Percentiles rank a stretch among this genome's conserved stretches.
Conservation (phyloP, 2,888 invertebrate genomes). For the Acanthococcus lagerstroemiae region DNA sequence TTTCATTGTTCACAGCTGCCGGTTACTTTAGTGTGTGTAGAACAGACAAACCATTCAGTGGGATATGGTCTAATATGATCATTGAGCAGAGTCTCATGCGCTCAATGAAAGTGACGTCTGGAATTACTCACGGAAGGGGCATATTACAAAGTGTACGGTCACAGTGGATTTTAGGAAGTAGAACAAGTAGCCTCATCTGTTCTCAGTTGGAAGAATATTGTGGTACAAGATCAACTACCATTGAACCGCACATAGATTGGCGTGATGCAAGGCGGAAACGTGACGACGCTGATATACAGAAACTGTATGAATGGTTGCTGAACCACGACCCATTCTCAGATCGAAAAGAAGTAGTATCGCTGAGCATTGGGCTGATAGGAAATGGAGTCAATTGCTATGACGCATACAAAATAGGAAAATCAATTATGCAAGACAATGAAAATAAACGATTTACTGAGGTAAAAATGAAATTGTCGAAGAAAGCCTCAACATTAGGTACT, state of each 20-base stretch:
- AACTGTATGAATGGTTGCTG: background rate
- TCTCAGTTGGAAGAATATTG: too few relatives aligned
- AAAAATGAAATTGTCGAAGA: too few relatives aligned
- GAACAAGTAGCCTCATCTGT: too few relatives aligned
- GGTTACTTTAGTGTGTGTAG: slow-evolving; percentile 33
- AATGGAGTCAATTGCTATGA: too few relatives aligned
- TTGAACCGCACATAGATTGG: slow-evolving; percentile 39
- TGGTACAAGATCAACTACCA: too few relatives aligned
- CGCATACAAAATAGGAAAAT: too few relatives aligned
- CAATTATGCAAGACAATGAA: too few relatives aligned
- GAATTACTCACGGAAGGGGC: slow-evolving; percentile 38
- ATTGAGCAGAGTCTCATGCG: slow-evolving; percentile 40
- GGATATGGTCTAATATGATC: slow-evolving; percentile 34
- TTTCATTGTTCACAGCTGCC: slow-evolving; percentile 34
- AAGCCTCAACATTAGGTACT: too few relatives aligned
- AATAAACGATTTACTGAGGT: too few relatives aligned
- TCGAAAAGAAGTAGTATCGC: too few relatives aligned
- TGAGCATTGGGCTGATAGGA: too few relatives aligned
- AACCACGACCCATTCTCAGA: slow-evolving; percentile 4
- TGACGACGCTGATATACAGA: background rate
- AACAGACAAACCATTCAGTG: slow-evolving; percentile 31
- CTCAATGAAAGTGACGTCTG: slow-evolving; percentile 37
- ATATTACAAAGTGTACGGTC: slow-evolving; percentile 35
- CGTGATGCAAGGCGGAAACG: slow-evolving; percentile 36
- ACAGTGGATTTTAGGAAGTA: slow-evolving; percentile 35